A percentile compares a stretch with the other conserved stretches of the same genome.
Conservation (phyloP, 2,113 vertebrate genomes). For the Choloepus hoffmanni region DNA sequence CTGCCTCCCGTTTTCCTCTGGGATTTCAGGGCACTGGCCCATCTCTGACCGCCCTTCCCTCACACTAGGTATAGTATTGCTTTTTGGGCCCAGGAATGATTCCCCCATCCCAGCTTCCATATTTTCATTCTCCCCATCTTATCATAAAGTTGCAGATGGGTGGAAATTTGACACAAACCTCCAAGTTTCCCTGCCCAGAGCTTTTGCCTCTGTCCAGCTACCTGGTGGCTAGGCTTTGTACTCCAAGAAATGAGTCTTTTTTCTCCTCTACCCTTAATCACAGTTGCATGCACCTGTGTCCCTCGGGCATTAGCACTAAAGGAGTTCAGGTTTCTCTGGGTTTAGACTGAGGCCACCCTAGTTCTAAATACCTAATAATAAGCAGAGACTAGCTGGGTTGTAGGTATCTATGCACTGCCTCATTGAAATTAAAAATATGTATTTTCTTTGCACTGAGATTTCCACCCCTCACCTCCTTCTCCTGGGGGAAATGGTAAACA, state of each 20-base stretch:
- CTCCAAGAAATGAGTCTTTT: no score
- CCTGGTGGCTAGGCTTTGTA: neutral
- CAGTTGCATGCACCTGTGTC: slow-evolving; percentile 1
- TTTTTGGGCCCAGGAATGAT: neutral
- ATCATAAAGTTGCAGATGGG: neutral
- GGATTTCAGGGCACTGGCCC: neutral
- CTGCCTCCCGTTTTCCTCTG: neutral
- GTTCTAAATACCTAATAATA: neutral
- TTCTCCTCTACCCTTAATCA: neutral
- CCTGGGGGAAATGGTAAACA: neutral
- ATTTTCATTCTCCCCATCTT: neutral
- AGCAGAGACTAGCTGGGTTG: neutral
- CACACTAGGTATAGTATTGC: neutral
- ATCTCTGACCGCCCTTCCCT: neutral
- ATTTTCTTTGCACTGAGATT: slow-evolving; percentile 6
- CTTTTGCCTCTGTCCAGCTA: neutral
- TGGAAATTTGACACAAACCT: slow-evolving; percentile 18
- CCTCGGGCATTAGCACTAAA: neutral
- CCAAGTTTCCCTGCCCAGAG: neutral
- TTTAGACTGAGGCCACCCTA: neutral
- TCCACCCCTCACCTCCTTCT: slow-evolving; percentile 5
- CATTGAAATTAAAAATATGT: neutral
- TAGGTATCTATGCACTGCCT: neutral
- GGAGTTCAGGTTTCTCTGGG: neutral
- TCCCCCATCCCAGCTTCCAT: slow-evolving; percentile 18